Base-by-base conservation (phyloP, 2,113 vertebrate species). In the Pterocles burchelli region DNA sequence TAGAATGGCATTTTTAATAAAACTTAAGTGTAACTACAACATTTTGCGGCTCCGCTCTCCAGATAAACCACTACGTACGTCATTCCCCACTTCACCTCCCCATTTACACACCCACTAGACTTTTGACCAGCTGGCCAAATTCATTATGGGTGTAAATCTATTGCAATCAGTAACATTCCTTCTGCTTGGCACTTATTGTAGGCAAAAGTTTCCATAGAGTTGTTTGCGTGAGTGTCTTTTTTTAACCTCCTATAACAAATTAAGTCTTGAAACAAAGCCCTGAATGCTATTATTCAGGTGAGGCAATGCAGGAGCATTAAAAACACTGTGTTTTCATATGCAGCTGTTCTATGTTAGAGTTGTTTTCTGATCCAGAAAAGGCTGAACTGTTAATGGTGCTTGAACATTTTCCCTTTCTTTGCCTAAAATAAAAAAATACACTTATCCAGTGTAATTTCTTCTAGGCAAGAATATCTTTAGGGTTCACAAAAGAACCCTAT, bases 1-100 rank as follows among this genome's bases (percentile, higher is more conserved):
- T 97, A 97, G 97, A 96, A 92, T 96, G 97, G 96, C 96, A 96
- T 97, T 98, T 97, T 97, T 97, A 96, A 97, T 97, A 97, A 97
- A 97, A 94, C 93, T 87, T 87, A 84, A 97, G 94, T 77, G 87
- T 79, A 95, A 86, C 88, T 88, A 93, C 94, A 89, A 89, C 97
- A 81, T 71, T 85, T 95, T 94, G 92, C 10, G 82, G 91, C 93
- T 92, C 59, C 59, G 2, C 63, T 95, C 95, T 95, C 86, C 88
- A 85, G 93, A 96, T 91, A 72, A 95, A 94, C 83, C 80, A 33
- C 93, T 70, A 36, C 16, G 14, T 62, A 91, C 88, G 88, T 97
- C 96, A 93, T 94, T 92, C 76, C 89, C 71, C 55, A 13, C 87
- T 83, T 81, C 90, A 87, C 83, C 90, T 96, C 96, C 94, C 97